Evolutionary conservation across 2,113 vertebrate genomes (phyloP).

Genomic region (Paedocypris sp.): DNA sequence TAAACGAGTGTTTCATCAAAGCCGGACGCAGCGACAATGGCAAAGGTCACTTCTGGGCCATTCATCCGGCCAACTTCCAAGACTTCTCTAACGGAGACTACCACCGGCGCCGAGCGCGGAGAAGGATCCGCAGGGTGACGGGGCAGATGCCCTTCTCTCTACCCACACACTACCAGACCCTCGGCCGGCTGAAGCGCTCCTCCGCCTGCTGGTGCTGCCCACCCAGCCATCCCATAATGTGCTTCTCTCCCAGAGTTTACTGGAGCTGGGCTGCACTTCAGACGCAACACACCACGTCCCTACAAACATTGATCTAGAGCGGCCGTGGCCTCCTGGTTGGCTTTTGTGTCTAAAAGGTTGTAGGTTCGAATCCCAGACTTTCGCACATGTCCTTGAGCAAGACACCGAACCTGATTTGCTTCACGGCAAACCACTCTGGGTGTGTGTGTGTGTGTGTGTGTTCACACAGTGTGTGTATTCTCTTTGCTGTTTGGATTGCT

Average conservation of each 20-base stretch:
- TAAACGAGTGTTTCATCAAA: slow-evolving; percentile 74
- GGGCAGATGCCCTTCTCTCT: slow-evolving; percentile 45
- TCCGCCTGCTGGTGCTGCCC: slow-evolving; percentile 59
- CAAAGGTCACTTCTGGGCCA: slow-evolving; percentile 75
- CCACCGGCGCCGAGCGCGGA: slow-evolving; percentile 61
- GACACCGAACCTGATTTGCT: too few species aligned
- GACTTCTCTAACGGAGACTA: slow-evolving; percentile 73
- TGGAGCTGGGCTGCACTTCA: slow-evolving; percentile 52
- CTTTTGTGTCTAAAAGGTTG: too few species aligned
- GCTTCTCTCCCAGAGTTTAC: slow-evolving; percentile 46
- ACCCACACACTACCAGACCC: slow-evolving; percentile 37
- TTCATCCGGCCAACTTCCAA: slow-evolving; percentile 66
- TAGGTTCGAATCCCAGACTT: too few species aligned
- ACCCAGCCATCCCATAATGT: slow-evolving; percentile 35
- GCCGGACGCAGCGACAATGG: slow-evolving; percentile 70
- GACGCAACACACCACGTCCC: neutral
- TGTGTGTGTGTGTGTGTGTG: too few species aligned
- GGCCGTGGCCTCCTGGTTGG: neutral
- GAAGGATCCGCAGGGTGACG: slow-evolving; percentile 54
- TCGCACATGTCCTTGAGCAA: too few species aligned
- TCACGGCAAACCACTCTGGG: too few species aligned
- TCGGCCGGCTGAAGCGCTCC: slow-evolving; percentile 28
- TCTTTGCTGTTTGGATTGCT: too few species aligned
- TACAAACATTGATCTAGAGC: neutral
- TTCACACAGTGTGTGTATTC: too few species aligned